Base-by-base conservation (phyloP, 1,140 invertebrate species). In the Forficula auricularia region DNA sequence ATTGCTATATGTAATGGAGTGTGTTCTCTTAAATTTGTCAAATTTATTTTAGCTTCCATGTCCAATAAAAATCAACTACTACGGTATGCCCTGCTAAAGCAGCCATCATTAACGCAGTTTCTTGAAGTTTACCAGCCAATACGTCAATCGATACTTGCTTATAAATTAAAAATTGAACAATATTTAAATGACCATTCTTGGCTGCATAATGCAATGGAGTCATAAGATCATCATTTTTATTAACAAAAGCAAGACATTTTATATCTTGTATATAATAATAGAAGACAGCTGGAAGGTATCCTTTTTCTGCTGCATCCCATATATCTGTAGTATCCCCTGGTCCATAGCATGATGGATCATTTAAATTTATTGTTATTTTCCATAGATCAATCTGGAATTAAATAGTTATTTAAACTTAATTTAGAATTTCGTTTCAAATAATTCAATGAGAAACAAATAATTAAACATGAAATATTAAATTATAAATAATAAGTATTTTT, bases 81-180 rank as follows among this genome's bases (percentile, higher is more conserved):
- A n/a, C 9, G 9, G n/a, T 32, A 9, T n/a, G 9, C 9, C 31
- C 31, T 32, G 9, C 9, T 32, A 9, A n/a, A 32, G 31, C 31
- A 32, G 31, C 31, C n/a, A 32, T 9, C 9, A 9, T 9, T 9
- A 32, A n/a, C 9, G 31, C 31, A 32, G 31, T 32, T 9, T 32
- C n/a, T 9, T n/a, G 9, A 32, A 9, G 9, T 9, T n/a, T n/a
- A n/a, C 31, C 31, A n/a, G 9, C 31, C 31, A 9, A n/a, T 32
- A 9, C 9, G n/a, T 32, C n/a, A 33, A 46, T 22, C 20, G 30
- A 14, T 39, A 14, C 20, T 16, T 45, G 43, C 31, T 13, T 34
- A 12, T 16, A 39, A 45, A 20, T 36, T n/a, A 46, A 13, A 40
- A 34, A 32, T 36, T 22, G 41, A 36, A 18, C 40, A 44, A 38